Base-by-base conservation (phyloP, 1,140 invertebrate species). In the Coenobita brevimanus region DNA sequence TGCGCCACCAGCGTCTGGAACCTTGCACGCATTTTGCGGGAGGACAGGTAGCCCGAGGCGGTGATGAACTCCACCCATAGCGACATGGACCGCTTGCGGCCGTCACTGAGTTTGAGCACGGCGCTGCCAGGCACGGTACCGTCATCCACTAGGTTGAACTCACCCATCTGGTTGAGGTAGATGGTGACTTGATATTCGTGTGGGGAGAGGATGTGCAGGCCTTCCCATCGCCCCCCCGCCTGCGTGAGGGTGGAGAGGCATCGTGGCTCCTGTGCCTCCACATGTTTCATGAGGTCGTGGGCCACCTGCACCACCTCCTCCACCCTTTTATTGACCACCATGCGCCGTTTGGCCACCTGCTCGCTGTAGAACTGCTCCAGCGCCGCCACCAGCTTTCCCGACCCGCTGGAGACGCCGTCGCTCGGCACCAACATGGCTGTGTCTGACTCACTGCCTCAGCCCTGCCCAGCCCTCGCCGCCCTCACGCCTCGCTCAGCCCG, bases 21-120 rank as follows among this genome's bases (percentile, higher is more conserved):
- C n/a, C 95, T 91, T 4, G 94, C 94, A 0, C 95, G 93, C 89
- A 95, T 95, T 91, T 95, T 95, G 17, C 95, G 90, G 0, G 95
- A 95, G 21, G 94, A 94, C 54, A 95, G 92, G 90, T 95, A 95
- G 24, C 95, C 95, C 21, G 93, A 94, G 3, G 95, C 95, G 0
- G 95, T 95, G 73, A 95, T 95, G 91, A 95, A 95, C 91, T 95
- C 95, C 13, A 95, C 95, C 95, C 95, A 95, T 13, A 95, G 92
- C 6, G 95, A 95, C 95, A 95, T 95, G 38, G 94, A 94, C 57
- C 95, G 92, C 91, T 95, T 95, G 43, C 95, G 91, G 24, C 95
- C 95, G 91, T 95, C 95, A 90, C 93, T 94, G n/a, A 95, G 92
- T 91, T 95, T 95, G 50, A 95, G 91, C 4, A 95, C 94, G 17